phyloP scores from a whole-genome alignment of 2,113 vertebrate species.

The Bubo bubo region DNA sequence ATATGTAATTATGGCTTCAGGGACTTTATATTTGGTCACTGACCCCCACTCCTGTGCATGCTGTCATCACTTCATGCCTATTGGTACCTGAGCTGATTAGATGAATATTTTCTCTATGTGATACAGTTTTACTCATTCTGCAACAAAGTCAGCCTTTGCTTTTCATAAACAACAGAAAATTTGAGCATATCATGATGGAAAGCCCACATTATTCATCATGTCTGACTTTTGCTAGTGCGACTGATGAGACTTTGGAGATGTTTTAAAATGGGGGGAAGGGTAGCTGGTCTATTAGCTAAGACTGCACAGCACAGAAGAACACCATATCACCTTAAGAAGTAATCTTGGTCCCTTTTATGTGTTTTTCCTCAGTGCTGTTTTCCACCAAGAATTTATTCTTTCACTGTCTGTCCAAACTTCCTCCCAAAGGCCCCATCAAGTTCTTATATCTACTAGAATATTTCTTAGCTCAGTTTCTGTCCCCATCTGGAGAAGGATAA shows the following conservation, averaged over 20 bases:
- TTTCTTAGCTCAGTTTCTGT: not conserved
- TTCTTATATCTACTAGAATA: not conserved
- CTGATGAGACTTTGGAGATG: not conserved
- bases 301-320: not conserved
- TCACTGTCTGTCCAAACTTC: not conserved
- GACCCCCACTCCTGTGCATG: not conserved
- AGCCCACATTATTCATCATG: not conserved
- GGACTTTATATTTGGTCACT: not conserved
- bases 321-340: not conserved
- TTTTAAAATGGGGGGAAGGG: not conserved
- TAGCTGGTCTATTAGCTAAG: not conserved
- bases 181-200: not conserved
- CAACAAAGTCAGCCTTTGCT: not conserved
- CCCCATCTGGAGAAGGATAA: not conserved
- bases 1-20: not conserved
- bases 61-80: not conserved
- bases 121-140: not conserved
- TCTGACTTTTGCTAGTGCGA: not conserved
- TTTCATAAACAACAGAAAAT: not conserved
- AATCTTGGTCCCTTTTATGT: not conserved
- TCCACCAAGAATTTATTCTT: not conserved
- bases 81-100: not conserved
- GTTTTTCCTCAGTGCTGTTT: not conserved
- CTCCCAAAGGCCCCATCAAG: not conserved
- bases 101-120: not conserved